Conservation (phyloP, 2,113 vertebrate species). For the Apodemus sylvaticus region DNA sequence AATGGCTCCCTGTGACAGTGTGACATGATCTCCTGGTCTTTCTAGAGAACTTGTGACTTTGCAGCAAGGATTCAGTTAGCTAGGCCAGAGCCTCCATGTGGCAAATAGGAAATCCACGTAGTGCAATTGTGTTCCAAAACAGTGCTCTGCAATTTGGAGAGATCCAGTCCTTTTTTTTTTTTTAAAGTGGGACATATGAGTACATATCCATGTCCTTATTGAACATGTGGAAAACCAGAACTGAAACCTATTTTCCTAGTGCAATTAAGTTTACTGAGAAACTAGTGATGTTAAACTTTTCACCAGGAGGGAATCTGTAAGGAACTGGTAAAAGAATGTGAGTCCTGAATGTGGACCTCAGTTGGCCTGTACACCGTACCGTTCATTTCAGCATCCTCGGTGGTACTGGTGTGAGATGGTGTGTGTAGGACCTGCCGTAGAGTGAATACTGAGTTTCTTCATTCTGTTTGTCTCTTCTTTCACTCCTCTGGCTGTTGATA, state of each 20-base stretch:
- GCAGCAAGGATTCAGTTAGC: not conserved
- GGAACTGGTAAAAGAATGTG: not conserved
- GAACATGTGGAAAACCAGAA: not conserved
- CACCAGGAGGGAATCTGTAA: not conserved
- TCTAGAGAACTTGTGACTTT: conserved; percentile 46
- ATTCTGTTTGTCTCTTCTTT: not conserved
- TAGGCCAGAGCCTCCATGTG: not conserved
- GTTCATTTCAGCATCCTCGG: not conserved
- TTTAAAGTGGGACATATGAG: not conserved
- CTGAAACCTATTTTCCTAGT: not conserved
- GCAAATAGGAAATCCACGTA: not conserved
- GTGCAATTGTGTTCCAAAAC: accelerated
- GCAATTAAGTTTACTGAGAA: not conserved
- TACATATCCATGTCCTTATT: not conserved
- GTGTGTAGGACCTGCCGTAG: not conserved
- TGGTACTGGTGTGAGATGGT: not conserved
- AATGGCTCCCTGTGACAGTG: not conserved
- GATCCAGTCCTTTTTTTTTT: too few species aligned
- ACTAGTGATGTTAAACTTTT: not conserved
- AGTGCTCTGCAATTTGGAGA: not conserved
- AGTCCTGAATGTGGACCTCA: not conserved
- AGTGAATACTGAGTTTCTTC: not conserved
- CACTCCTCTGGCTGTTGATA: not conserved
- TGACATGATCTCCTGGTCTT: conserved; percentile 58
- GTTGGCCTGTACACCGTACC: not conserved